These are phyloP conservation scores for Palythoa grandiflora DNA, from an alignment of 92 coral and sea anemone species.

Conservation along the genomic window DNA sequence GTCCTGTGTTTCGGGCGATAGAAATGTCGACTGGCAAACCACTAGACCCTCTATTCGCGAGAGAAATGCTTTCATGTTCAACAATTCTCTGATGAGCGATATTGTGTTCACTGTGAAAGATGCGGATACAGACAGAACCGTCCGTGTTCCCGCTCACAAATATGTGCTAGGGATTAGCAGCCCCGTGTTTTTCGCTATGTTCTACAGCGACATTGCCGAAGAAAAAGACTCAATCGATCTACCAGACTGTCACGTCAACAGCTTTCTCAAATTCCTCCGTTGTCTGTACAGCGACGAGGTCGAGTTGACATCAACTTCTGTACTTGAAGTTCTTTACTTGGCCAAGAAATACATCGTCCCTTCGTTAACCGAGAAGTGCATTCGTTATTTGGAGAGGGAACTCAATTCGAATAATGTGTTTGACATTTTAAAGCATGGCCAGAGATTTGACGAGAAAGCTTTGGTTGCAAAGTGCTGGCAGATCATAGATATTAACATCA, in stretches of 20 bases:
- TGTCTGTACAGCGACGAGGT: slow-evolving; percentile 58
- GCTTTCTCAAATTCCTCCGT: slow-evolving; percentile 51
- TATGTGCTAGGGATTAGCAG: slow-evolving; percentile 55
- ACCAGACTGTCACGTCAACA: slow-evolving; percentile 51
- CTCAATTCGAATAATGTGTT: slow-evolving; percentile 57
- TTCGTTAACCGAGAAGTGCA: slow-evolving; percentile 41
- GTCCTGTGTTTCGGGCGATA: background rate
- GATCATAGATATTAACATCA: slow-evolving; percentile 50
- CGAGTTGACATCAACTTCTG: slow-evolving; percentile 41
- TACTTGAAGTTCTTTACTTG: slow-evolving; percentile 56
- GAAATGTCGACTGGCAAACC: slow-evolving; percentile 30
- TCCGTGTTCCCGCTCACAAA: slow-evolving; percentile 57
- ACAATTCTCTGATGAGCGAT: slow-evolving; percentile 54
- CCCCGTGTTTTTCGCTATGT: slow-evolving; percentile 61
- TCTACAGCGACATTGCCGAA: slow-evolving; percentile 65
- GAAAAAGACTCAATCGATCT: slow-evolving; percentile 49
- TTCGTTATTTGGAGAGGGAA: slow-evolving; percentile 54
- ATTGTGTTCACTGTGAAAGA: slow-evolving; percentile 48
- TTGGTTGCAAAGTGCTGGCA: slow-evolving; percentile 63
- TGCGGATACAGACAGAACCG: background rate
- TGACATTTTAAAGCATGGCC: slow-evolving; percentile 50
- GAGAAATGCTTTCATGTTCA: slow-evolving; percentile 27
- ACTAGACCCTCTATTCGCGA: slow-evolving; percentile 17
- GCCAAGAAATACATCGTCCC: slow-evolving; percentile 68
- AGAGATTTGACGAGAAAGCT: slow-evolving; percentile 54